Evolutionary conservation across 2,113 vertebrate genomes (phyloP).

Genomic region (Silurus meridionalis): DNA sequence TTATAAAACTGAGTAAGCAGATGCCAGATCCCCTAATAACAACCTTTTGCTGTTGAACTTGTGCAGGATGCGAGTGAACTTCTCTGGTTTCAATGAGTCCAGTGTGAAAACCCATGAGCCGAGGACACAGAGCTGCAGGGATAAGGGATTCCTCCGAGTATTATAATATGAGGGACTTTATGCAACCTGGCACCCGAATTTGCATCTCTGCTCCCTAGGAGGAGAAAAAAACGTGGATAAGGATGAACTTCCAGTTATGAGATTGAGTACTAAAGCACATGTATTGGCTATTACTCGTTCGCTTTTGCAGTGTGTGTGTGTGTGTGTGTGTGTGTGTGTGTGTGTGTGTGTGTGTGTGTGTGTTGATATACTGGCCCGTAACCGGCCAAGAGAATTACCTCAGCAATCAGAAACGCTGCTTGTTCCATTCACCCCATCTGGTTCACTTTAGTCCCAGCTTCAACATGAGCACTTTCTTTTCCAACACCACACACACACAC

Average conservation of each 20-base stretch:
- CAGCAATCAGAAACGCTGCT: slow-evolving; percentile 64
- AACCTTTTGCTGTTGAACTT: slow-evolving; percentile 44
- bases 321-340: slow-evolving; percentile 43
- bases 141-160: slow-evolving; percentile 9
- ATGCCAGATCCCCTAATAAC: slow-evolving; percentile 11
- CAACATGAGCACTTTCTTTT: slow-evolving; percentile 64
- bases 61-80: slow-evolving; percentile 42
- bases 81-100: slow-evolving; percentile 43
- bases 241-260: not conserved
- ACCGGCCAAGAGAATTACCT: slow-evolving; percentile 64
- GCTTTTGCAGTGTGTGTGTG: not conserved
- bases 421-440: slow-evolving; percentile 73
- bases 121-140: slow-evolving; percentile 24
- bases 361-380: slow-evolving; percentile 44
- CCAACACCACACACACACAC: slow-evolving; percentile 36
- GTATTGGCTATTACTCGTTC: not conserved
- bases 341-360: slow-evolving; percentile 45
- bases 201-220: not conserved
- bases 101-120: slow-evolving; percentile 8
- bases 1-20: slow-evolving; percentile 35
- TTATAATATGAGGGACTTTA: slow-evolving; percentile 1
- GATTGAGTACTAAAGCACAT: slow-evolving; percentile 6
- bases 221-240: slow-evolving; percentile 4
- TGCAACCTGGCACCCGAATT: not conserved
- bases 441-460: slow-evolving; percentile 72